Percentiles rank a stretch among this genome's conserved stretches.
These are phyloP conservation scores for Piscicola geometra DNA, from an alignment of 2,888 invertebrate genomes.

Conservation along the genomic window DNA sequence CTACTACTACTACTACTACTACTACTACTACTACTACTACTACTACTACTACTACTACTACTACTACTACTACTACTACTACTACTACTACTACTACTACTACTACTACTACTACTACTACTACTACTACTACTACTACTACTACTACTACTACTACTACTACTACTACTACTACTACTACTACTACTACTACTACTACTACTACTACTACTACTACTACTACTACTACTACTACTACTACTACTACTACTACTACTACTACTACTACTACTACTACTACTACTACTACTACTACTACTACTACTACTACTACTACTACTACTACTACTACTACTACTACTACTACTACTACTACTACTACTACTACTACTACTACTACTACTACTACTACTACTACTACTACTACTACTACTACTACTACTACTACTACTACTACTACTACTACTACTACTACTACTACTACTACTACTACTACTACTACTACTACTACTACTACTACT, in stretches of 20 bases:
- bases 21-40: constrained; percentile 32
- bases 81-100: constrained; percentile 38
- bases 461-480: no score
- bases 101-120: constrained; percentile 43
- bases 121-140: constrained; percentile 32
- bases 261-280: constrained; percentile 31
- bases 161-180: constrained; percentile 29
- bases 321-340: constrained; percentile 32
- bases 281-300: constrained; percentile 30
- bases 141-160: constrained; percentile 38
- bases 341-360: constrained; percentile 32
- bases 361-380: constrained; percentile 31
- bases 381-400: constrained; percentile 31
- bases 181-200: constrained; percentile 30
- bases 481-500: constrained; percentile 17
- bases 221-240: constrained; percentile 32
- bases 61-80: constrained; percentile 39
- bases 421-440: constrained; percentile 30
- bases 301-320: constrained; percentile 32
- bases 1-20: constrained; percentile 32
- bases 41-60: constrained; percentile 43
- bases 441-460: constrained; percentile 23
- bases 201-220: constrained; percentile 32
- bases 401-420: constrained; percentile 30
- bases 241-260: constrained; percentile 31